Evolutionary conservation across 23 tunicate genomes (phyloP), one percentile per base, ranked within the genome.

Genomic region (Halocynthia roretzi): DNA sequence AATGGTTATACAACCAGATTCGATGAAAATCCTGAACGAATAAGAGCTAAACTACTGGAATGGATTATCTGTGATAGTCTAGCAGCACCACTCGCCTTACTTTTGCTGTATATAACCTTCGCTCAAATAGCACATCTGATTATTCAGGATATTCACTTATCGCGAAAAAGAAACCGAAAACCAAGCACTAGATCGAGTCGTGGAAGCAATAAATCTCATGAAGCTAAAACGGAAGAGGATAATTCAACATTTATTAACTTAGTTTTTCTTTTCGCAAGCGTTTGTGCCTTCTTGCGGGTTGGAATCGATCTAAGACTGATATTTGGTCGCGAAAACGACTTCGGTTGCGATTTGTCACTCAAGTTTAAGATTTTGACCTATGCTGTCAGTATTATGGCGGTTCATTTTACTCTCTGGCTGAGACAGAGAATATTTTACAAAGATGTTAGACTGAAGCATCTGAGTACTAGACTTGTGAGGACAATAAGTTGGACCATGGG

Each of bases 331-430:
- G 19, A 74, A 9, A 74, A 6, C 10, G 78, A 74, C 56, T 22
- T 74, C 17, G 78, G 78, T 0, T 74, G 78, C 56, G 78, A 74
- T 4, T 54, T 74, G 62, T 54, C 78, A 10, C 10, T 74, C n/a
- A 74, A 74, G 4, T 74, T 74, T 48, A 74, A 74, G 21, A 8
- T 74, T 14, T 62, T 64, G 14, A 53, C 6, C 15, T 54, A 54
- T 54, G 61, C 64, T 0, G 9, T 74, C 10, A 14, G 64, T 7
- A n/a, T 56, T 14, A 20, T 74, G 19, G 9, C 62, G 9, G 62
- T 89, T 9, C 84, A 89, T 70, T 80, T 80, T 50, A 88, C 76
- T 12, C 85, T 89, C 40, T 89, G 96, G 96, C 56, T 89, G 49
- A 53, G 96, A 55, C 96, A 89, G 50, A 81, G 88, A 20, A 68